phyloP scores from a whole-genome alignment of 2,888 invertebrate species.

The Dioctria rufipes region DNA sequence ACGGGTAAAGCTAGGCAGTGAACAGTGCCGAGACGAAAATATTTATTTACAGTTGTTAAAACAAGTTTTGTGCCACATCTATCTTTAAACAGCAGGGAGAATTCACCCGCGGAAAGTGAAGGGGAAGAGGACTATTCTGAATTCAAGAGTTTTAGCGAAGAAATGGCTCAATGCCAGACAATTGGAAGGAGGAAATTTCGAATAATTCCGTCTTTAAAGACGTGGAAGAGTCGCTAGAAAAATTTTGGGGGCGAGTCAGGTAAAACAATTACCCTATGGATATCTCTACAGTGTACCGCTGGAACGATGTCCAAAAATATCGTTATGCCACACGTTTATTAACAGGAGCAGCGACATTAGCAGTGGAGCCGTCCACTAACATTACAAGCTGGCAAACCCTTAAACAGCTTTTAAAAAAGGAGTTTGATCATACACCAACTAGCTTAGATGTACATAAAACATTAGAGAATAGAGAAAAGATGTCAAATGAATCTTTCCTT shows the following conservation, averaged over 20 bases:
- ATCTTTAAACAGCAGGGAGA: too few relatives aligned
- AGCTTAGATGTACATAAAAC: conserved; percentile 36
- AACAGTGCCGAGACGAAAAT: too few relatives aligned
- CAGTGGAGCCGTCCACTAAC: background rate
- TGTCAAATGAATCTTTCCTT: conserved; percentile 36
- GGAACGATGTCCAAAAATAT: conserved; percentile 26
- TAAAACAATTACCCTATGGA: background rate
- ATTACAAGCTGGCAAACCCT: conserved; percentile 42
- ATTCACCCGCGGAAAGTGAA: background rate
- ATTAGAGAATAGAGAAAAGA: conserved; percentile 44
- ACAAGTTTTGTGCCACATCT: too few relatives aligned
- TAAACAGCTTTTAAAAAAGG: conserved; percentile 47
- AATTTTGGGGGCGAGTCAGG: conserved; percentile 12
- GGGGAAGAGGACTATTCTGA: background rate
- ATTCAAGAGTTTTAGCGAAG: background rate
- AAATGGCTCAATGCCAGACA: background rate
- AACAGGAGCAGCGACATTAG: background rate
- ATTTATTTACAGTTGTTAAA: too few relatives aligned
- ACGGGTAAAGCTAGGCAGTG: too few relatives aligned
- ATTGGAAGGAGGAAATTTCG: background rate
- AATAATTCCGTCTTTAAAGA: conserved; percentile 37
- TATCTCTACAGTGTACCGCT: background rate
- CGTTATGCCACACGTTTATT: background rate
- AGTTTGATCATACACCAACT: conserved; percentile 26
- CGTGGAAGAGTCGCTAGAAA: conserved; percentile 51